These are phyloP conservation scores for Xiphophorus birchmanni DNA, from an alignment of 2,797 vertebrate species.

Conservation along the genomic window DNA sequence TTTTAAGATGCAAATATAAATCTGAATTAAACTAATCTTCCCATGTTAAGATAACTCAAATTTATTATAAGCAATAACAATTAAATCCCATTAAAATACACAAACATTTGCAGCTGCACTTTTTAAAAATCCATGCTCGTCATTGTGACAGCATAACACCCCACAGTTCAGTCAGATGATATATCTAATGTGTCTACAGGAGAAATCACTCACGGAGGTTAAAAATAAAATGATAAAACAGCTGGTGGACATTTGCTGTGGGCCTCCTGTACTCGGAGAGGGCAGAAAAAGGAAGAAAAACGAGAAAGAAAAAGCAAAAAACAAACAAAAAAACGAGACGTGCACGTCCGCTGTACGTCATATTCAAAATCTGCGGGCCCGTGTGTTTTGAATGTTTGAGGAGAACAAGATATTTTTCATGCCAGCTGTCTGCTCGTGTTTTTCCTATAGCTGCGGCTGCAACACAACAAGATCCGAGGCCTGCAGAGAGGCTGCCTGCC, in stretches of 20 bases:
- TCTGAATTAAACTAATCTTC: background rate
- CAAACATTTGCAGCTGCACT: constrained; percentile 10
- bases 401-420: constrained; percentile 37
- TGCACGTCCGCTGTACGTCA: constrained; percentile 52
- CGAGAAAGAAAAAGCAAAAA: background rate
- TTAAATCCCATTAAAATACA: constrained; percentile 7
- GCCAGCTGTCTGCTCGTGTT: constrained; percentile 29
- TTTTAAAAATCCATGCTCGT: constrained; percentile 40
- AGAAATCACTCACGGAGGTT: constrained; percentile 8
- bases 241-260: constrained; percentile 26
- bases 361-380: constrained; percentile 57
- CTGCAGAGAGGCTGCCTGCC: constrained; percentile 51
- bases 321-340: background rate
- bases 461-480: constrained; percentile 51
- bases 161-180: background rate
- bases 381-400: constrained; percentile 61
- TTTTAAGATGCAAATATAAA: background rate
- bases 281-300: background rate
- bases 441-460: constrained; percentile 24
- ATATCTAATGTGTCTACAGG: background rate
- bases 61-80: background rate
- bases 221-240: constrained; percentile 48
- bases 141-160: constrained; percentile 14
- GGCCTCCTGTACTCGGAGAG: constrained; percentile 28
- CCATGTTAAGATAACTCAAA: background rate